phyloP scores from a whole-genome alignment of 1,140 invertebrate genomes.

The Orussus abietinus region DNA sequence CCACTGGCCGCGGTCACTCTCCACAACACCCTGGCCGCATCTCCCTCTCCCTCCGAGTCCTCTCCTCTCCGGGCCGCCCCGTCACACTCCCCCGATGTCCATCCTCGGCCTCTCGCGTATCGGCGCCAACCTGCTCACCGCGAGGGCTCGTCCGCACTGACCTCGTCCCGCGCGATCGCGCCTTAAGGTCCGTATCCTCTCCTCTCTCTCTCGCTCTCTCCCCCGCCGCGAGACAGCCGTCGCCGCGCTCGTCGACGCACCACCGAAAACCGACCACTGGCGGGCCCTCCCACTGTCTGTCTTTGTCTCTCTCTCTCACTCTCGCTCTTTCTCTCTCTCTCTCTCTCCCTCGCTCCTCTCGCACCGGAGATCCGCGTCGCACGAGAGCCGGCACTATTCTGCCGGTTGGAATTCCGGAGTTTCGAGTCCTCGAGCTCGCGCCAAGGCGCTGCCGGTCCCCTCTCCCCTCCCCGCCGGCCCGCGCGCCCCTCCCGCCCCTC shows the following conservation, averaged over 20 bases:
- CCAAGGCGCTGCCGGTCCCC: constrained; percentile 28
- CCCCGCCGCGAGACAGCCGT: too few species aligned
- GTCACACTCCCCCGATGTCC: not conserved
- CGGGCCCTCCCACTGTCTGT: too few species aligned
- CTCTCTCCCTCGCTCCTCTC: not conserved
- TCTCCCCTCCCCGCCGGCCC: constrained; percentile 10
- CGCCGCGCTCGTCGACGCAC: too few species aligned
- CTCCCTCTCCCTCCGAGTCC: not conserved
- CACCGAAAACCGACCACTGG: too few species aligned
- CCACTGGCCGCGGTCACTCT: too few species aligned
- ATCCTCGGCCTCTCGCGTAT: too few species aligned
- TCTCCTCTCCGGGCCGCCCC: constrained; percentile 1
- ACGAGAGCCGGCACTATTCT: constrained; percentile 37
- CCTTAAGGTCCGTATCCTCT: not conserved
- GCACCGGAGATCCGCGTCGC: constrained; percentile 27
- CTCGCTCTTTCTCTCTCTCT: constrained; percentile 3
- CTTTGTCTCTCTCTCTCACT: not conserved
- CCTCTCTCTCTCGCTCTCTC: not conserved
- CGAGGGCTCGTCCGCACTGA: too few species aligned
- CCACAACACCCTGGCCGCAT: too few species aligned
- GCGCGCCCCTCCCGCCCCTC: constrained; percentile 13
- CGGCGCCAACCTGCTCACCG: too few species aligned
- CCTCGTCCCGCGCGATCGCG: not conserved
- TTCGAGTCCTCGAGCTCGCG: constrained; percentile 34
- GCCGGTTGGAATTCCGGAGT: constrained; percentile 41